phyloP scores from a whole-genome alignment of 1,140 invertebrate species.

The Papilio glaucus region DNA sequence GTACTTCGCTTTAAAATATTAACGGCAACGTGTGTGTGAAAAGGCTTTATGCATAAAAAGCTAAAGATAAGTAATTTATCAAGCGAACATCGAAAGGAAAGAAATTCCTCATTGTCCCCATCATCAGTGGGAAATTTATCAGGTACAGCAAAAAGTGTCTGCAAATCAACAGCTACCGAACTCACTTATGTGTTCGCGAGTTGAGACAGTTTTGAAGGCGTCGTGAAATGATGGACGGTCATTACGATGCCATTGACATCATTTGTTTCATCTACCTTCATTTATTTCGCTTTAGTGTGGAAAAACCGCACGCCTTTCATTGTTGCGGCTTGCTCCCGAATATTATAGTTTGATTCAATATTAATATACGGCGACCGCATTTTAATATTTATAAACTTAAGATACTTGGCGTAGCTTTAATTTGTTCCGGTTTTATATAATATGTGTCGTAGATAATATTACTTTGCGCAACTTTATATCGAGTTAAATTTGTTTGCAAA shows the following conservation, averaged over 20 bases:
- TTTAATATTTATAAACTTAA: constrained; percentile 24
- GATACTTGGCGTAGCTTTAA: background rate
- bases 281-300: constrained; percentile 53
- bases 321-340: constrained; percentile 59
- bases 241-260: constrained; percentile 77
- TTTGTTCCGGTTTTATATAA: background rate
- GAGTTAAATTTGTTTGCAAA: constrained; percentile 15
- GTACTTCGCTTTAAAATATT: background rate
- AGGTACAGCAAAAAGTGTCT: constrained; percentile 61
- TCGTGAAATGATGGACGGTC: constrained; percentile 67
- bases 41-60: constrained; percentile 27
- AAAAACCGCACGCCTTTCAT: constrained; percentile 54
- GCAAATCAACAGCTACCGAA: constrained; percentile 56
- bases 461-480: constrained; percentile 6
- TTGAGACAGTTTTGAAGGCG: constrained; percentile 71
- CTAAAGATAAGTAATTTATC: constrained; percentile 30
- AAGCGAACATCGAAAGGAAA: constrained; percentile 49
- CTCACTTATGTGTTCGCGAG: constrained; percentile 43
- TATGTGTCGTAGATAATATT: background rate
- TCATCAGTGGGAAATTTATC: constrained; percentile 69
- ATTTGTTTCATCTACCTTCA: constrained; percentile 66
- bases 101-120: constrained; percentile 61
- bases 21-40: constrained; percentile 27
- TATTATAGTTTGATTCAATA: constrained; percentile 43
- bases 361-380: constrained; percentile 43